phyloP scores from a whole-genome alignment of 2,888 invertebrate species.

The Nomada goodeniana region DNA sequence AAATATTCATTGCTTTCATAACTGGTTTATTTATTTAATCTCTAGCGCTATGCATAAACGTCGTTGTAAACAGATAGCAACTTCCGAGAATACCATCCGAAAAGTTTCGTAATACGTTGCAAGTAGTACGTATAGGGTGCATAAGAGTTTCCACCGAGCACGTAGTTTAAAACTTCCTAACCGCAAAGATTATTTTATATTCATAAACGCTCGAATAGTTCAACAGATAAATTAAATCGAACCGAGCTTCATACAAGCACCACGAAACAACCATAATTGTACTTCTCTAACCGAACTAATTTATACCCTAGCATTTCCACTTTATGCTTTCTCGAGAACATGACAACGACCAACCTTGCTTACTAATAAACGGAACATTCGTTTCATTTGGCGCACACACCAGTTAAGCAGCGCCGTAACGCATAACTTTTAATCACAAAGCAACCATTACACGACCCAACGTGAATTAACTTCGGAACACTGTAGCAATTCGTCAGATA shows the following conservation, averaged over 20 bases:
- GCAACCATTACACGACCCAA: too few species aligned
- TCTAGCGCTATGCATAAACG: slow-evolving; percentile 25
- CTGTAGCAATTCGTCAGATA: too few species aligned
- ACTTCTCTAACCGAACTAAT: too few species aligned
- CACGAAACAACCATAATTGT: too few species aligned
- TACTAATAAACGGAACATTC: too few species aligned
- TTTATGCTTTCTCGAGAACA: too few species aligned
- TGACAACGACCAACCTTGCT: too few species aligned
- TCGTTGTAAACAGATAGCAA: slow-evolving; percentile 35
- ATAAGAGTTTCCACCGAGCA: slow-evolving; percentile 12
- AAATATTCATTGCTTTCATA: slow-evolving; percentile 30
- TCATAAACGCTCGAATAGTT: not conserved
- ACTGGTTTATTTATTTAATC: slow-evolving; percentile 30
- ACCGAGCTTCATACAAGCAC: not conserved
- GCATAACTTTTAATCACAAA: too few species aligned
- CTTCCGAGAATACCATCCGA: slow-evolving; percentile 24
- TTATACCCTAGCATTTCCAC: too few species aligned
- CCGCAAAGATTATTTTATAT: slow-evolving; percentile 9
- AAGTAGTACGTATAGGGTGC: not conserved
- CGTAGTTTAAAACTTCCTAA: slow-evolving; percentile 9
- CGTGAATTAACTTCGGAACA: too few species aligned
- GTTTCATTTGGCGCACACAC: too few species aligned
- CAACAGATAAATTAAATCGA: not conserved
- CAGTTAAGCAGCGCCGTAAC: too few species aligned
- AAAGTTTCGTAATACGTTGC: slow-evolving; percentile 44